Conservation (phyloP, 2,113 vertebrate genomes). For the Orcinus orca region DNA sequence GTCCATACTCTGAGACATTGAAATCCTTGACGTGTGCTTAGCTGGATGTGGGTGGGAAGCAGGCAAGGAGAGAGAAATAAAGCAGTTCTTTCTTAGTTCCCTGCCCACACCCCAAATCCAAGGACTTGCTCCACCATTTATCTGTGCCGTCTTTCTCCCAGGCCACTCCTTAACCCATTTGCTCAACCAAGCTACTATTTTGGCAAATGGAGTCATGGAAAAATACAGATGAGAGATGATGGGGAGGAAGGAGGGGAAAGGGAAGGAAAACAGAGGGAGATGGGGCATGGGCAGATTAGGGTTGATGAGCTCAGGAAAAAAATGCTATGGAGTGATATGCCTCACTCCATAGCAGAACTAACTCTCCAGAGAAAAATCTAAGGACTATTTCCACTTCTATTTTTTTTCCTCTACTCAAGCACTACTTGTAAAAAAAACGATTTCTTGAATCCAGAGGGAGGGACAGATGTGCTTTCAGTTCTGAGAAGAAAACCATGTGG, state of each 20-base stretch:
- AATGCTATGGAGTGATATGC: neutral
- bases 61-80: neutral
- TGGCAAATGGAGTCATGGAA: neutral
- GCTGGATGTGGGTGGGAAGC: neutral
- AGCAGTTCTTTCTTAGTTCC: neutral
- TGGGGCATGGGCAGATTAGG: neutral
- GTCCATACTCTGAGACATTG: neutral
- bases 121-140: neutral
- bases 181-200: neutral
- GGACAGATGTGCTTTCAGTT: neutral
- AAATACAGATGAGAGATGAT: neutral
- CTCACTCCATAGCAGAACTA: neutral
- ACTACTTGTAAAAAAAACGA: neutral
- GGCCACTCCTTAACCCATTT: neutral
- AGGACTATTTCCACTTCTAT: neutral
- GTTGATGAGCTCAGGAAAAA: neutral
- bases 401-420: neutral
- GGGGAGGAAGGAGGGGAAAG: neutral
- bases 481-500: constrained; percentile 30
- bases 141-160: neutral
- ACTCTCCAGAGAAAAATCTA: neutral
- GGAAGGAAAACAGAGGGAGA: neutral
- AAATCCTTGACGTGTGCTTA: neutral
- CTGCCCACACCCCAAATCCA: neutral
- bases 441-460: neutral